Conservation (phyloP, 1,140 invertebrate species). For the Chironomus tepperi region DNA sequence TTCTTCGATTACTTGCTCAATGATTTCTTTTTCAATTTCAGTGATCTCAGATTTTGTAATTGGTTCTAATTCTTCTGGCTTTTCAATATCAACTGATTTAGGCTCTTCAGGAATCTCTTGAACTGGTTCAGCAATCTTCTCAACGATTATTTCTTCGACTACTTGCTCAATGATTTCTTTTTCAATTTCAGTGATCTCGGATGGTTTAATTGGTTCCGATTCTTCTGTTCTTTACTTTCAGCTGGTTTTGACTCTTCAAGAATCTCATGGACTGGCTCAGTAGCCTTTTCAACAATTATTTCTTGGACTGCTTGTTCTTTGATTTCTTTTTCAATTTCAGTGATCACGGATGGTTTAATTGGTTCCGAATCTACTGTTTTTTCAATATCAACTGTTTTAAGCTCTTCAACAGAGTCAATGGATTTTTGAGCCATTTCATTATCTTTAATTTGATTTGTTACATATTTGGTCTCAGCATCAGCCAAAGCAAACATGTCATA, state of each 20-base stretch:
- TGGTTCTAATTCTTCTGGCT: background rate
- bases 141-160: background rate
- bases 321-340: no score
- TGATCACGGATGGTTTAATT: background rate
- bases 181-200: background rate
- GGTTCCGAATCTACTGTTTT: background rate
- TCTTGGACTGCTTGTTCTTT: no score
- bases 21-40: background rate
- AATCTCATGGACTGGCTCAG: no score
- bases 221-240: background rate
- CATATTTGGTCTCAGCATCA: background rate
- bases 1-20: no score
- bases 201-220: background rate
- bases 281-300: background rate
- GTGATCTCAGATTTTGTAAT: background rate
- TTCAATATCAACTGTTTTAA: background rate
- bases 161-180: background rate
- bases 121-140: background rate
- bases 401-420: background rate
- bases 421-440: background rate
- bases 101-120: background rate
- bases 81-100: background rate
- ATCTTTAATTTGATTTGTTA: no score
- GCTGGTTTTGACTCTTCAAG: background rate
- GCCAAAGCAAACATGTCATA: background rate